Evolutionary conservation across 2,797 vertebrate species (phyloP).

Genomic region (Acanthurus tractus): DNA sequence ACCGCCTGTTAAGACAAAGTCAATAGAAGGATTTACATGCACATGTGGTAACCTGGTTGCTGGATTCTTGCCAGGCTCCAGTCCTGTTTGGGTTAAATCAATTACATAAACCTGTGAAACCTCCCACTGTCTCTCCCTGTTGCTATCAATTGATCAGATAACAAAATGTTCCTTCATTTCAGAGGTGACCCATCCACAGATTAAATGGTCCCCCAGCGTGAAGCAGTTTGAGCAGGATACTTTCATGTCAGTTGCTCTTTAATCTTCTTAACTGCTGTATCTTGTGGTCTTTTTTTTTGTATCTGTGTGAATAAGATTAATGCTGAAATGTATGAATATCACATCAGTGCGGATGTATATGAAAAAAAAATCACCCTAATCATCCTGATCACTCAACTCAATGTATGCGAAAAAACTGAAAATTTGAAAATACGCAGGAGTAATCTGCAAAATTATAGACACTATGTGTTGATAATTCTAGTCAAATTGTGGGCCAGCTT

Average conservation of each 20-base stretch:
- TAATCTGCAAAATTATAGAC: too few relatives aligned
- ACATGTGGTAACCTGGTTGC: conserved; percentile 10
- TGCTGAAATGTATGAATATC: not conserved
- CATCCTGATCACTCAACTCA: too few relatives aligned
- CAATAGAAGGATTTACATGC: conserved; percentile 25
- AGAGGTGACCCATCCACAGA: not conserved
- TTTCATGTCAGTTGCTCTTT: not conserved
- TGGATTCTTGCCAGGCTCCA: conserved; percentile 2
- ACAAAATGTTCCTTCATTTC: not conserved
- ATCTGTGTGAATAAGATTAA: not conserved
- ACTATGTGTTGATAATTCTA: too few relatives aligned
- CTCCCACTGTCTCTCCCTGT: not conserved
- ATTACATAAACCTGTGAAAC: conserved; percentile 13
- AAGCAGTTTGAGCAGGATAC: not conserved
- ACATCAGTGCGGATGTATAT: too few relatives aligned
- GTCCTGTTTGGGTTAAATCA: conserved; percentile 31
- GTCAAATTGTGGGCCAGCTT: too few relatives aligned
- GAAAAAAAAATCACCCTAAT: too few relatives aligned
- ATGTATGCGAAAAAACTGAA: too few relatives aligned
- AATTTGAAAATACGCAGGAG: too few relatives aligned
- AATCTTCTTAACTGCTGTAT: not conserved
- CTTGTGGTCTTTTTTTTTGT: too few relatives aligned
- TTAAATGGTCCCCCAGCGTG: not conserved
- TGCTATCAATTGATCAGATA: conserved; percentile 9
- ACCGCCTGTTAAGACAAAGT: conserved; percentile 29